A percentile compares a stretch with the other conserved stretches of the same genome.
Conservation (phyloP, 1,140 invertebrate species). For the Stenopsyche tienmushanensis region DNA sequence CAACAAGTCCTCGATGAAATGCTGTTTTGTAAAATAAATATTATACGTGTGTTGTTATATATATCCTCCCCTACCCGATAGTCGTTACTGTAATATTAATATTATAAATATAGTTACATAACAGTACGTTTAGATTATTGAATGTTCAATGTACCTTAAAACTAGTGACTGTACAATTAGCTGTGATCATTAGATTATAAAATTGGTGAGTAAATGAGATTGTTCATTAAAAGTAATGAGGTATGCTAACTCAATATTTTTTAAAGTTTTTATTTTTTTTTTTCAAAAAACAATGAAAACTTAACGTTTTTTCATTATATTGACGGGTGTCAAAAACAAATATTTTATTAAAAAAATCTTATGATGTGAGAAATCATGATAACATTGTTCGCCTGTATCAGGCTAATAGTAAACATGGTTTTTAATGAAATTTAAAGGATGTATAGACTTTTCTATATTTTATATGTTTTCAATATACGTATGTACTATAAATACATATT, state of each 20-base stretch:
- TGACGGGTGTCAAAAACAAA: too few species aligned
- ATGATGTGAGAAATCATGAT: background rate
- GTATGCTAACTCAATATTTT: too few species aligned
- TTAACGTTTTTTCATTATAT: too few species aligned
- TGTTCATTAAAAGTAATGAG: constrained; percentile 3
- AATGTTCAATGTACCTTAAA: constrained; percentile 42
- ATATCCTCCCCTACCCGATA: too few species aligned
- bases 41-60: too few species aligned
- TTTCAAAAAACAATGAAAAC: too few species aligned
- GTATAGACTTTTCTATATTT: background rate
- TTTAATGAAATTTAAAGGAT: too few species aligned
- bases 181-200: constrained; percentile 39
- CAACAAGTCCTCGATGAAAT: too few species aligned
- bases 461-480: background rate
- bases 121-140: constrained; percentile 21
- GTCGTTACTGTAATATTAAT: too few species aligned
- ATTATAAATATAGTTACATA: constrained; percentile 5
- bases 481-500: too few species aligned
- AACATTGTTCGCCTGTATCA: background rate
- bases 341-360: background rate
- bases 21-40: too few species aligned
- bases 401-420: background rate
- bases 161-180: constrained; percentile 42
- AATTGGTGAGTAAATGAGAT: constrained; percentile 21
- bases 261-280: too few species aligned